Conservation (phyloP, 2,888 invertebrate species). For the Scaeva pyrastri region DNA sequence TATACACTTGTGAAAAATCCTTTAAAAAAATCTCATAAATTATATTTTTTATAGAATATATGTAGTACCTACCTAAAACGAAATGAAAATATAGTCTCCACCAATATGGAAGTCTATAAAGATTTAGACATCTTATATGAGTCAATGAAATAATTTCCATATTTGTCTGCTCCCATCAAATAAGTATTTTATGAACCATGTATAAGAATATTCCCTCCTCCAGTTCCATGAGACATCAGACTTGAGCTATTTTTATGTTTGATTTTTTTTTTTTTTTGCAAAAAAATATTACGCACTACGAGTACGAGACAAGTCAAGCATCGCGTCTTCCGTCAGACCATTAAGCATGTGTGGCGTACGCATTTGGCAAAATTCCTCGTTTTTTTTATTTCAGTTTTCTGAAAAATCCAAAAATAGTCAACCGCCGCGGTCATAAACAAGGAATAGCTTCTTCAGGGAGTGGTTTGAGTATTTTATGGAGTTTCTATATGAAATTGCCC, state of each 20-base stretch:
- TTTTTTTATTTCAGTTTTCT: background rate
- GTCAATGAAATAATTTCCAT: conserved; percentile 1
- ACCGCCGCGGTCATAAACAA: conserved; percentile 18
- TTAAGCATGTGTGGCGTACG: conserved; percentile 25
- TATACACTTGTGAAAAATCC: too few relatives aligned
- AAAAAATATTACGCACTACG: conserved; percentile 14
- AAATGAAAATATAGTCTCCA: too few relatives aligned
- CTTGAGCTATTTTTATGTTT: conserved; percentile 16
- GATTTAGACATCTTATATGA: too few relatives aligned
- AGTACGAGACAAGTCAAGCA: conserved; percentile 23
- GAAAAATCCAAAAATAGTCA: conserved; percentile 62
- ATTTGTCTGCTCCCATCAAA: background rate
- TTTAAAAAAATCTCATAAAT: too few relatives aligned
- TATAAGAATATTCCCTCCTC: background rate
- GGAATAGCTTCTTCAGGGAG: background rate
- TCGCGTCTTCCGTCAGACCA: conserved; percentile 54
- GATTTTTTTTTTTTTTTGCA: background rate
- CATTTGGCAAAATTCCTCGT: conserved; percentile 16
- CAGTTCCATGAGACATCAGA: background rate
- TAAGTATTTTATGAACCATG: conserved; percentile 2
- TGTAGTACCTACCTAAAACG: too few relatives aligned
- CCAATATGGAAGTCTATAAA: too few relatives aligned
- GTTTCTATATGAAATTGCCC: conserved; percentile 5
- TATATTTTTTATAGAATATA: too few relatives aligned
- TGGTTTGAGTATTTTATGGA: background rate